A percentile compares a stretch with the other conserved stretches of the same genome.
phyloP scores from a whole-genome alignment of 2,888 invertebrate genomes.

The Cantharis rustica region DNA sequence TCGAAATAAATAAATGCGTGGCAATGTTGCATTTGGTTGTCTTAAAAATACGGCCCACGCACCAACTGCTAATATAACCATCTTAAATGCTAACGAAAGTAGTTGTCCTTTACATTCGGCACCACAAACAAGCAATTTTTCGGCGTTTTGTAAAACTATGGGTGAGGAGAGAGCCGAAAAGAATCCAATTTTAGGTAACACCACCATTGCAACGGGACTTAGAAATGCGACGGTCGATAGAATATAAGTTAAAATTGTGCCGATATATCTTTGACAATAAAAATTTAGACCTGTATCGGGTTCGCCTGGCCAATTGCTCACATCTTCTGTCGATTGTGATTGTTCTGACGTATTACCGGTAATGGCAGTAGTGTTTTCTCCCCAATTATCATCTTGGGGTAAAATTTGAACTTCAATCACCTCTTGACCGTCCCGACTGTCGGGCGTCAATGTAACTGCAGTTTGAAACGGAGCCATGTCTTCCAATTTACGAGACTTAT shows the following conservation, averaged over 20 bases:
- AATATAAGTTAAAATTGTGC: slow-evolving; percentile 77
- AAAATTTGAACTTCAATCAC: slow-evolving; percentile 95
- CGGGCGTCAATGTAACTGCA: slow-evolving; percentile 79
- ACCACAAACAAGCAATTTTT: slow-evolving; percentile 79
- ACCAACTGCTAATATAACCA: slow-evolving; percentile 85
- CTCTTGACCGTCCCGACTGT: slow-evolving; percentile 83
- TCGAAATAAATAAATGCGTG: slow-evolving; percentile 88
- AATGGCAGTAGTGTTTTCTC: slow-evolving; percentile 96
- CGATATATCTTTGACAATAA: slow-evolving; percentile 82
- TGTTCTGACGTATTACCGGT: slow-evolving; percentile 97
- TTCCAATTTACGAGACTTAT: slow-evolving; percentile 64
- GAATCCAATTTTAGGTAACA: slow-evolving; percentile 88
- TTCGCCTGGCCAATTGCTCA: slow-evolving; percentile 79
- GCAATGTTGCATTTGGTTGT: slow-evolving; percentile 83
- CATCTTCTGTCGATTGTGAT: slow-evolving; percentile 91
- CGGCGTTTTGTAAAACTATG: slow-evolving; percentile 70
- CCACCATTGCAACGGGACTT: slow-evolving; percentile 94
- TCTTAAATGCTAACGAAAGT: slow-evolving; percentile 88
- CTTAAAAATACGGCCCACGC: slow-evolving; percentile 92
- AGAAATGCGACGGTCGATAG: slow-evolving; percentile 84
- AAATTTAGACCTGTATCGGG: slow-evolving; percentile 74
- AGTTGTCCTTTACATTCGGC: slow-evolving; percentile 94
- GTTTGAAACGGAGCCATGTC: slow-evolving; percentile 89
- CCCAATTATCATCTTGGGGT: slow-evolving; percentile 98
- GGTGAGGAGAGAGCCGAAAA: slow-evolving; percentile 76